Evolutionary conservation across 2,888 invertebrate genomes (phyloP).

Genomic region (Eupeodes latifasciatus): DNA sequence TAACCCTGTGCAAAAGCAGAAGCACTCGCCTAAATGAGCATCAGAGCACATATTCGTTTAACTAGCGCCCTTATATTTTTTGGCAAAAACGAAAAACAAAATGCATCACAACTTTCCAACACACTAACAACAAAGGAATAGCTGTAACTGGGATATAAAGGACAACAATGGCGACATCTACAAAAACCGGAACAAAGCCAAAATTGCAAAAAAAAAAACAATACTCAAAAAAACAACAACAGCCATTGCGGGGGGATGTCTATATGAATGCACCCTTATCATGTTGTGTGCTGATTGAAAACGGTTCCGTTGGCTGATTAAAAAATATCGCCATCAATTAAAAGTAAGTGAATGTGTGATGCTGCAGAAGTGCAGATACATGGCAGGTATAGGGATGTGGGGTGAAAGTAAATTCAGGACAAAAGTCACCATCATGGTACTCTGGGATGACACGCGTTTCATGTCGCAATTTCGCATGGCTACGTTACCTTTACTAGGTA

Average conservation of each 20-base stretch:
- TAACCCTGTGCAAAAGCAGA: conserved; percentile 12
- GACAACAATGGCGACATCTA: conserved; percentile 69
- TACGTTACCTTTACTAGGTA: too few relatives aligned
- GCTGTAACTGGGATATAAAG: conserved; percentile 66
- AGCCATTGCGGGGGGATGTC: conserved; percentile 35
- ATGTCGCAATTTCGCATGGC: conserved; percentile 42
- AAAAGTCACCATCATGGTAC: conserved; percentile 42
- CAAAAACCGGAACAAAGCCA: conserved; percentile 41
- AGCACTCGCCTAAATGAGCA: conserved; percentile 68
- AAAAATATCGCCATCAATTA: conserved; percentile 76
- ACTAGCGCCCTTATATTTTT: conserved; percentile 52
- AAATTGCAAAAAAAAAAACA: conserved; percentile 38
- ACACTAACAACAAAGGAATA: conserved; percentile 71
- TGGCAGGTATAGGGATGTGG: too few relatives aligned
- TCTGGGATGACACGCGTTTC: conserved; percentile 63
- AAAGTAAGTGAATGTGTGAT: conserved; percentile 68
- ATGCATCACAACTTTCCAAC: conserved; percentile 11
- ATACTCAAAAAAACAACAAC: conserved; percentile 1
- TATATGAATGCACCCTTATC: conserved; percentile 73
- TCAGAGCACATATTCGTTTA: conserved; percentile 25
- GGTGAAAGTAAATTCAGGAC: not conserved
- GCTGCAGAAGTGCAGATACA: not conserved
- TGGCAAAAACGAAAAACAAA: conserved; percentile 39
- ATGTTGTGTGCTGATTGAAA: conserved; percentile 72
- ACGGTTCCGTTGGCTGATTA: conserved; percentile 75